Evolutionary conservation across 2,888 invertebrate genomes (phyloP).

Genomic region (Tipula lateralis): DNA sequence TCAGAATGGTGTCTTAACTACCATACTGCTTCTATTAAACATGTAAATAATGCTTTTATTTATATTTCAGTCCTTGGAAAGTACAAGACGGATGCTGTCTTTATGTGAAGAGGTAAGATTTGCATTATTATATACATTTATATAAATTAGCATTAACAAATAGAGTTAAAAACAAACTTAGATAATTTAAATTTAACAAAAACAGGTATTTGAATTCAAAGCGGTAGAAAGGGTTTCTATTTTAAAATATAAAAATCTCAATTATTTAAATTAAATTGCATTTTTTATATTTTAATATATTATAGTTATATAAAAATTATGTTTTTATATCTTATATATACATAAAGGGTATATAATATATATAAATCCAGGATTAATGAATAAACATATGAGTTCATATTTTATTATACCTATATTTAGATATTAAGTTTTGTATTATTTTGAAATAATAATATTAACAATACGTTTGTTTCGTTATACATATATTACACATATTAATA

Average conservation of each 20-base stretch:
- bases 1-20: neutral
- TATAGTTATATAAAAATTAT: no score
- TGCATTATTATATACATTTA: neutral
- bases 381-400: neutral
- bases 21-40: neutral
- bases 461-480: neutral
- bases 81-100: constrained; percentile 86
- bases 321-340: no score
- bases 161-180: neutral
- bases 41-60: neutral
- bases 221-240: neutral
- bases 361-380: no score
- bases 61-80: constrained; percentile 73
- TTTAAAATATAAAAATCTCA: constrained; percentile 26
- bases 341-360: no score
- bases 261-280: constrained; percentile 6
- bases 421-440: no score
- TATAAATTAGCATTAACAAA: neutral
- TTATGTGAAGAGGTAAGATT: constrained; percentile 86
- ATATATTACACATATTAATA: no score
- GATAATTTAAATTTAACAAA: neutral
- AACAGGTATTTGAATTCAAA: neutral
- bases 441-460: neutral
- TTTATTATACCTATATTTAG: no score
- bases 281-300: constrained; percentile 32